Evolutionary conservation across 2,113 vertebrate genomes (phyloP).

Genomic region (Phalacrocorax pelagicus): DNA sequence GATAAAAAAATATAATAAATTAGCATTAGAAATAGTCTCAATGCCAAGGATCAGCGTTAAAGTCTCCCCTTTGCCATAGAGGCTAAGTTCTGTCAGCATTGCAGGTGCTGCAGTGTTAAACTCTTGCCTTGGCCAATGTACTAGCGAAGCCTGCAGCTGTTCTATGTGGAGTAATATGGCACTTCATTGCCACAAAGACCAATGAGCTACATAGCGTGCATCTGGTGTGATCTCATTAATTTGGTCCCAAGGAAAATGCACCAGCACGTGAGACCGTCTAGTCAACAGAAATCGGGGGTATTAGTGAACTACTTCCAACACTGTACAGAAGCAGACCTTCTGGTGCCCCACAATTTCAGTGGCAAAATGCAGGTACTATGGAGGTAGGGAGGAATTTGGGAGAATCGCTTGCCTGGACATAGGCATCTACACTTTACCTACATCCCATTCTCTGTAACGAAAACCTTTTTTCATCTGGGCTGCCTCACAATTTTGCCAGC

Average conservation of each 20-base stretch:
- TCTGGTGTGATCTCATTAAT: not conserved
- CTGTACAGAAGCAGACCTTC: not conserved
- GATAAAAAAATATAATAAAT: not conserved
- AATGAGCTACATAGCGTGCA: not conserved
- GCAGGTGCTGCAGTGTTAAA: not conserved
- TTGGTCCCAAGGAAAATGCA: not conserved
- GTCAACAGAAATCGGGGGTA: not conserved
- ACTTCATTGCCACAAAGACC: not conserved
- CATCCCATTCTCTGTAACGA: not conserved
- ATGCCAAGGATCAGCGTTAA: not conserved
- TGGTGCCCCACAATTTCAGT: not conserved
- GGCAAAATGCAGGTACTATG: not conserved
- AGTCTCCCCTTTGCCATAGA: not conserved
- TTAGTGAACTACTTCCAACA: not conserved
- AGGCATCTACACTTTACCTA: not conserved
- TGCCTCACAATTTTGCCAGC: not conserved
- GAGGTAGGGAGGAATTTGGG: not conserved
- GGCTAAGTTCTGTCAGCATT: not conserved
- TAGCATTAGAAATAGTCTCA: not conserved
- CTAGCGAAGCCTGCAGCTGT: not conserved
- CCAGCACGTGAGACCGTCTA: not conserved
- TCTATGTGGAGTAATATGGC: rapidly evolving
- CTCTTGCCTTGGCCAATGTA: not conserved
- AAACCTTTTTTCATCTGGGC: not conserved
- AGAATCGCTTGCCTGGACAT: not conserved